Evolutionary conservation across 2,113 vertebrate species (phyloP).

Genomic region (Microcebus murinus): DNA sequence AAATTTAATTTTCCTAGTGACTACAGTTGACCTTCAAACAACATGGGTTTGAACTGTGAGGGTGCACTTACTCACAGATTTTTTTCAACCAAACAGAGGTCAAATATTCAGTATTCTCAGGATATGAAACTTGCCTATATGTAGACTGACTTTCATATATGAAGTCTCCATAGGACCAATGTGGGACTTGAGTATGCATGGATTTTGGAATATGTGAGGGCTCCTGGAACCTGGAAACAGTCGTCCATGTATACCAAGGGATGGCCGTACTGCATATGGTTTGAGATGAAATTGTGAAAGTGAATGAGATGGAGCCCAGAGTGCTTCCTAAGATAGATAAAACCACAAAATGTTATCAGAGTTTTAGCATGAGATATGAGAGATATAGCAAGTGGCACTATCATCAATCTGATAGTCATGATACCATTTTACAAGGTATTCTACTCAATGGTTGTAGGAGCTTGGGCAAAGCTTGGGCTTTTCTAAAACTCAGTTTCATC

Average conservation of each 20-base stretch:
- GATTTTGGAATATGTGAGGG: not conserved
- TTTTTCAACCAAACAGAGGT: not conserved
- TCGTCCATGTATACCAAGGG: not conserved
- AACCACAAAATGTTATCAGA: not conserved
- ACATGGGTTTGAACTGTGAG: not conserved
- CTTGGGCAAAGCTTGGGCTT: not conserved
- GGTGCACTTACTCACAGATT: not conserved
- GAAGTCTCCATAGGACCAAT: not conserved
- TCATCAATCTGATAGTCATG: not conserved
- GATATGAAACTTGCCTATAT: not conserved
- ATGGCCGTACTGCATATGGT: not conserved
- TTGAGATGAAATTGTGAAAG: constrained; percentile 3
- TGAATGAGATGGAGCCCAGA: not conserved
- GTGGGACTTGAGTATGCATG: not conserved
- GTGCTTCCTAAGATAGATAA: not conserved
- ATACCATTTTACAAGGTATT: not conserved
- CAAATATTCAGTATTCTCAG: not conserved
- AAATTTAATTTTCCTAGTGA: constrained; percentile 26
- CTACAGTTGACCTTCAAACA: not conserved
- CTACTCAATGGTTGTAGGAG: not conserved
- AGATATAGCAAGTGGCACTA: not conserved
- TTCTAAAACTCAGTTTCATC: not conserved
- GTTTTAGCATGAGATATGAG: not conserved
- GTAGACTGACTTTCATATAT: not conserved
- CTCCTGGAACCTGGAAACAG: not conserved